A percentile compares a stretch with the other conserved stretches of the same genome.
phyloP scores from a whole-genome alignment of 1,140 invertebrate species.

The Drosophila equinoxialis region DNA sequence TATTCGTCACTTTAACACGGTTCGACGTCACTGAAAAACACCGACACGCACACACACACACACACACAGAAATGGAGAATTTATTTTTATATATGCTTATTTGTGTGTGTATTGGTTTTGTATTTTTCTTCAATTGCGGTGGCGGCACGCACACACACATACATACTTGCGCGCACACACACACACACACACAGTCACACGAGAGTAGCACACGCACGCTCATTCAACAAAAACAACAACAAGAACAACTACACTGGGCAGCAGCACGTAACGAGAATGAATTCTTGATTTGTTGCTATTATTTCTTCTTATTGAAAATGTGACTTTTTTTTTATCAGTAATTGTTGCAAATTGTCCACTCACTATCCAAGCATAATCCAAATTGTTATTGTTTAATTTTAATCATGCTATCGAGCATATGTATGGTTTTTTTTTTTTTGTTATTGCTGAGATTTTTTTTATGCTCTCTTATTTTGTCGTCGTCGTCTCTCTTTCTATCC shows the following conservation, averaged over 20 bases:
- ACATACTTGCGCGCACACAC: constrained; percentile 26
- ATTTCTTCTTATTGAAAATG: constrained; percentile 32
- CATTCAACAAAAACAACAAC: constrained; percentile 42
- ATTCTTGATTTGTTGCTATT: constrained; percentile 53
- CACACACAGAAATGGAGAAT: constrained; percentile 41
- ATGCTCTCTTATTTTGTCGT: constrained; percentile 53
- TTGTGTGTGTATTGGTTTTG: constrained; percentile 42
- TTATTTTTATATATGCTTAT: constrained; percentile 70
- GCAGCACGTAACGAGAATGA: constrained; percentile 47
- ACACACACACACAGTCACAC: constrained; percentile 26
- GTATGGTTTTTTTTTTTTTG: constrained; percentile 66
- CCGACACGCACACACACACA: constrained; percentile 55
- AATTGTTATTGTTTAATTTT: constrained; percentile 27
- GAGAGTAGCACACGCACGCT: constrained; percentile 22
- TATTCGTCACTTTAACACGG: constrained; percentile 80
- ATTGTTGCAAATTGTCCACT: constrained; percentile 23
- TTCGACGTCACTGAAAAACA: constrained; percentile 65
- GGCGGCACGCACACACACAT: constrained; percentile 50
- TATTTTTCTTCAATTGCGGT: constrained; percentile 60
- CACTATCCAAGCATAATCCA: constrained; percentile 28
- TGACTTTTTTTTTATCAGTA: constrained; percentile 18
- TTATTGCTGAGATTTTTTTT: constrained; percentile 74
- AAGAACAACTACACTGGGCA: constrained; percentile 19
- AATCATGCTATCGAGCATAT: constrained; percentile 54
- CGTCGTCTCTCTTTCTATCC: constrained; percentile 8